These are phyloP conservation scores for Sciurus vulgaris DNA, from an alignment of 2,797 vertebrate genomes.

Conservation along the genomic window DNA sequence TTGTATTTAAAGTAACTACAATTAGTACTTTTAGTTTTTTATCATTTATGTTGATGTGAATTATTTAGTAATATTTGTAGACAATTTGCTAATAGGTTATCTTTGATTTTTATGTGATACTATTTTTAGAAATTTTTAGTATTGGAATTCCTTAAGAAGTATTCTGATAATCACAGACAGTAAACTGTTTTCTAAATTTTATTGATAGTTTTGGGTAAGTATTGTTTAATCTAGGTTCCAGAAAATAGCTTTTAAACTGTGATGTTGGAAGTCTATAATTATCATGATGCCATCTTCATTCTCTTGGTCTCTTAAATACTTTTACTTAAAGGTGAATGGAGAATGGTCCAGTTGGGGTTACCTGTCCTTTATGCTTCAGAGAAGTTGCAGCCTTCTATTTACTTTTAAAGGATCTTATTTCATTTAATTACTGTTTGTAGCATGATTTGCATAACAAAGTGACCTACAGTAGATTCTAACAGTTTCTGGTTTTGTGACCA, in stretches of 20 bases:
- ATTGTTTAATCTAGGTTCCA: not conserved
- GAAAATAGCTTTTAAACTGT: slow-evolving; percentile 1
- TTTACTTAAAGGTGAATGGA: not conserved
- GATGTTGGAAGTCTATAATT: not conserved
- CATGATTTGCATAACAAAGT: not conserved
- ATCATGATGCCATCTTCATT: not conserved
- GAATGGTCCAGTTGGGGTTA: not conserved
- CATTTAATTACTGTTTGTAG: not conserved
- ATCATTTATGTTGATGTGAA: not conserved
- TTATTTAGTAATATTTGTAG: slow-evolving; percentile 12
- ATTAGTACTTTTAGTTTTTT: not conserved
- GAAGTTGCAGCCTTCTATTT: not conserved
- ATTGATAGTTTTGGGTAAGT: slow-evolving; percentile 5
- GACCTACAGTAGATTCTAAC: not conserved
- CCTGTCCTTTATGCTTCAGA: not conserved
- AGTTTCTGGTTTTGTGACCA: slow-evolving; percentile 27
- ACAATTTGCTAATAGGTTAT: not conserved
- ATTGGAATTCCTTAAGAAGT: not conserved
- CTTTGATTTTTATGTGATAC: slow-evolving; percentile 3
- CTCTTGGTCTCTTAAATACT: not conserved
- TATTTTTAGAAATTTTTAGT: not conserved
- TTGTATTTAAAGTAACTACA: slow-evolving; percentile 1
- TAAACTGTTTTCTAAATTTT: slow-evolving; percentile 31
- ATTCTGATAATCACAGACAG: not conserved
- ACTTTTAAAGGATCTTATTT: not conserved